Base-by-base conservation (phyloP, 64 coral and sea anemone species). In the Orbicella faveolata region DNA sequence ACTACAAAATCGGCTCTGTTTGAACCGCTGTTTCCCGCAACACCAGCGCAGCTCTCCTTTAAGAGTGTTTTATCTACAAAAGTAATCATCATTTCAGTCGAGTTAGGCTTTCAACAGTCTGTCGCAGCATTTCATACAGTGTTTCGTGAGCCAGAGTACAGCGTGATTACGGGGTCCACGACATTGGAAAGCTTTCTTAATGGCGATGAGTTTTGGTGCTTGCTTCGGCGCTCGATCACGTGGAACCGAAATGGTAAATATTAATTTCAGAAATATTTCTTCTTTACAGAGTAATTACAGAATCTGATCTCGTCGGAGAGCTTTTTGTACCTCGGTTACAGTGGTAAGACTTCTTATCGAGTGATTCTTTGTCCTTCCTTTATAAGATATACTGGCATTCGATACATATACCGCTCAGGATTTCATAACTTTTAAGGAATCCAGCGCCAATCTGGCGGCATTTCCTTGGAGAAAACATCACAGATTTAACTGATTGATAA, bases 141-240 rank as follows among this genome's bases (percentile, higher is more conserved):
- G 25, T 70, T 70, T n/a, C 67, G 67, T 70, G 67, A 23, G n/a
- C 20, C 10, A 11, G 10, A 33, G 21, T 26, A 17, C 37, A 78
- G 23, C 39, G 75, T 25, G 76, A 9, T 23, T 68, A 59, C 55
- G 55, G 65, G 21, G 1, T 33, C 10, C 23, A 26, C 21, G 3
- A 23, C 21, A 70, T 68, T 9, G 65, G 65, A 26, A 70, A n/a
- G 21, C 21, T 25, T 70, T 70, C 20, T 70, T 2, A 20, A 85
- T 85, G 82, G 82, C 82, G 37, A 85, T 85, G 82, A 85, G 82
- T 23, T 85, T 85, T 85, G 82, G 82, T 69, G 63, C 82, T 51
- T 85, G 82, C 66, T 85, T 85, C 39, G 82, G 82, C 20, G 82
- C 82, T 16, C 39, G 82, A 52, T 85, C 82, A n/a, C 67, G 82